Base-by-base conservation (phyloP, 1,140 invertebrate species). In the Orius insidiosus region DNA sequence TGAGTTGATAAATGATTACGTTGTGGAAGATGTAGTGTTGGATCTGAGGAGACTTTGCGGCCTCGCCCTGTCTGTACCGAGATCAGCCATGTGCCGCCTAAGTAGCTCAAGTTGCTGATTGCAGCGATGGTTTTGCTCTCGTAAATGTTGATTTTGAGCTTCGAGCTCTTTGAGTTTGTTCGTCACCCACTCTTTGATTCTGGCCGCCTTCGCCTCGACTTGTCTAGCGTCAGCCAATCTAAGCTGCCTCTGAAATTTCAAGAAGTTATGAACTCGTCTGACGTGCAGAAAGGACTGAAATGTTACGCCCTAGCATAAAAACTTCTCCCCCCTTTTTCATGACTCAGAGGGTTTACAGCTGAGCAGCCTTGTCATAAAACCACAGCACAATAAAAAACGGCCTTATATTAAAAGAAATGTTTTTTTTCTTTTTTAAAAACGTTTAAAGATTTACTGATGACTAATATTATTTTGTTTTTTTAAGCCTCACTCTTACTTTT, bases 141-240 rank as follows among this genome's bases (percentile, higher is more conserved):
- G 67, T 38, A 96, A 68, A 55, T 80, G 70, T 56, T 89, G 83
- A 63, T 95, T 95, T 59, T 94, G 87, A 57, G 88, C 83, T 64
- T 96, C 90, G 41, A 96, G 64, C 65, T 95, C 89, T 33, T 81
- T 72, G n/a, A 95, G 67, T 60, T 94, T 95, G 62, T 88, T 88
- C 16, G 88, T 89, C 11, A 95, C 89, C 89, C 90, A 96, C 72
- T 94, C 88, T 61, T 94, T 94, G 59, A 94, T 95, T 46, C 85
- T 77, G 19, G 87, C 86, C n/a, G 89, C 88, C 66, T 96, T 94
- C 5, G 86, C 88, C 63, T 96, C 88, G 18, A 94, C 87, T 65
- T 90, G 78, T 58, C 81, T 75, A 36, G 85, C 85, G 72, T 90
- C 87, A 57, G 86, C 78, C 48, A 88, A 72, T 56, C 86, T 71